Conservation (phyloP, 2,888 invertebrate species). For the Ormyrus pomaceus region DNA sequence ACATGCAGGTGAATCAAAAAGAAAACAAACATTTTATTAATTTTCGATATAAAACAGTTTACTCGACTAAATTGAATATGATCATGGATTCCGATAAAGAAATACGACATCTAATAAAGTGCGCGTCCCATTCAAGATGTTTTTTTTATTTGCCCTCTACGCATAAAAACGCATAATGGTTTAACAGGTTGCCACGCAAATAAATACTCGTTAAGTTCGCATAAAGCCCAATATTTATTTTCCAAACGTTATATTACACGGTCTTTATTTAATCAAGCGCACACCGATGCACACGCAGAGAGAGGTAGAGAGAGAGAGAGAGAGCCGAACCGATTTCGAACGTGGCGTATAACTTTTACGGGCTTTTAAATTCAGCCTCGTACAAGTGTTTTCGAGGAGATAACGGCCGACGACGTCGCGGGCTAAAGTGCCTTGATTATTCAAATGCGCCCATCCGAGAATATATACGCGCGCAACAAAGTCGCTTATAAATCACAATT, state of each 20-base stretch:
- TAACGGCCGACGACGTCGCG: slow-evolving; percentile 30
- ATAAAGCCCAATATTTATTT: slow-evolving; percentile 50
- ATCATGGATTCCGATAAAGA: slow-evolving; percentile 8
- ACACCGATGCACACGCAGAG: background rate
- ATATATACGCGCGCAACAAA: slow-evolving; percentile 2
- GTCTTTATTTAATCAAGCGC: slow-evolving; percentile 50
- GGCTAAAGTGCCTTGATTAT: slow-evolving; percentile 49
- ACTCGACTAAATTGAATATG: background rate
- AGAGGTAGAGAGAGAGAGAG: background rate
- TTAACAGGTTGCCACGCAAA: slow-evolving; percentile 46
- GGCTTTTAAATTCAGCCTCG: slow-evolving; percentile 36
- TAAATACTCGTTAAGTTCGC: slow-evolving; percentile 53
- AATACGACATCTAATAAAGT: slow-evolving; percentile 25
- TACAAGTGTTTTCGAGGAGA: slow-evolving; percentile 47
- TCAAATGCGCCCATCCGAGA: slow-evolving; percentile 40
- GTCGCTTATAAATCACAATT: slow-evolving; percentile 47
- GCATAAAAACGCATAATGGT: slow-evolving; percentile 22
- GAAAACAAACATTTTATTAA: background rate
- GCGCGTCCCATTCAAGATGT: background rate
- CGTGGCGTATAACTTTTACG: slow-evolving; percentile 29
- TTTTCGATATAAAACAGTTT: background rate
- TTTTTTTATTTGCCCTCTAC: slow-evolving; percentile 8
- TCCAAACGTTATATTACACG: slow-evolving; percentile 36
- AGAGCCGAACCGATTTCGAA: slow-evolving; percentile 9
- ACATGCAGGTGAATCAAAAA: too few species aligned